Evolutionary conservation across 2,113 vertebrate species (phyloP), one percentile per base, ranked within the genome.

Genomic region (Alces alces): DNA sequence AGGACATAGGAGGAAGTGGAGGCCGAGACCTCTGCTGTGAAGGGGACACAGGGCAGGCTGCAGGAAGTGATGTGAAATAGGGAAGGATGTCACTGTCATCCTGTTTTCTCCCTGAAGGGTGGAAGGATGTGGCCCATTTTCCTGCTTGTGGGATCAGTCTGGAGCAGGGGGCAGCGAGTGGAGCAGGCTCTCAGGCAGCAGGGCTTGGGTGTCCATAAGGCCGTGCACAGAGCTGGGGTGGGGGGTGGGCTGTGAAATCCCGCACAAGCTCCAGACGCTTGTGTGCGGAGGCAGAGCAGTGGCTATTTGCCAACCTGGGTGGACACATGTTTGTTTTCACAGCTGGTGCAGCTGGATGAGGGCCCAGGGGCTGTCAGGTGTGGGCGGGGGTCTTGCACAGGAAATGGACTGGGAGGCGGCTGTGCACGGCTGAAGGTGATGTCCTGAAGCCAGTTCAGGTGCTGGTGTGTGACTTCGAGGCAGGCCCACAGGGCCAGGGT

Each of bases 171-270:
- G 2, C 28, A 3, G n/a, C 12, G 0, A 66, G 39, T 9, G 66
- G 66, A 55, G 9, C 23, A 6, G 25, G 3, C 52, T 47, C 83
- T 36, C 28, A 6, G 9, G 36, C 7, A 7, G 64, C 4, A 52
- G 36, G 30, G 30, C 52, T 10, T 0, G 6, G 36, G n/a, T 28
- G 15, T 27, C 5, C 9, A 45, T 57, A 12, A 87, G 55, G n/a
- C 84, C 3, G 0, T 28, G 1, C 45, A 70, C 17, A 70, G 36
- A 73, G 10, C 3, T n/a, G 70, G 45, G 57, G 5, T 14, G 0
- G 19, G 16, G 28, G 19, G 23, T 2, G 7, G 54, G 39, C 28
- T n/a, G 30, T 4, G 19, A 21, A 25, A 14, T 39, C 13, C 61
- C 11, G 5, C 28, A 17, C n/a, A 2, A 39, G 82, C 64, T 50